A percentile compares a stretch with the other conserved stretches of the same genome.
phyloP scores from a whole-genome alignment of 2,797 vertebrate genomes.

The Mormyrus proboscirostris region DNA sequence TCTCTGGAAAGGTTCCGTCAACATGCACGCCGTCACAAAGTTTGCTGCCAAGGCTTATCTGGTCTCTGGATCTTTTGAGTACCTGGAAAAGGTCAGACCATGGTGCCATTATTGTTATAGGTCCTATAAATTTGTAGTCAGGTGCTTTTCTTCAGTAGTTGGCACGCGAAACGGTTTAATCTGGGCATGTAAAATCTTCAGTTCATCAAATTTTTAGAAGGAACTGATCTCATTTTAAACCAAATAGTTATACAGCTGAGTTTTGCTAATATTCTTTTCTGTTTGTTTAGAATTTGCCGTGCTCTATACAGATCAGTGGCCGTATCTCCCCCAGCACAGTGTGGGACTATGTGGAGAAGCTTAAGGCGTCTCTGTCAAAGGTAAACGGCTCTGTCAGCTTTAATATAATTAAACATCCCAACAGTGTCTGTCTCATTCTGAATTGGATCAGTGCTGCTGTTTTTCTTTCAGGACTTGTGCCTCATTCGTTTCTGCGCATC shows the following conservation, averaged over 20 bases:
- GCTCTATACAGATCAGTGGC: slow-evolving; percentile 92
- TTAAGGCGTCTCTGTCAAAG: slow-evolving; percentile 90
- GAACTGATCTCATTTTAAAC: neutral
- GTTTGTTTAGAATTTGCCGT: slow-evolving; percentile 81
- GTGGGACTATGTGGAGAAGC: slow-evolving; percentile 94
- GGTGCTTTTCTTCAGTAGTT: neutral
- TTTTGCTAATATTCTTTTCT: slow-evolving; percentile 8
- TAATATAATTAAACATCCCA: neutral
- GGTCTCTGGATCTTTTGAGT: slow-evolving; percentile 84
- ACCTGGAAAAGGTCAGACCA: slow-evolving; percentile 77
- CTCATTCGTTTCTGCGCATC: slow-evolving; percentile 94
- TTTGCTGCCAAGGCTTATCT: slow-evolving; percentile 93
- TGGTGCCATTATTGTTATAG: neutral
- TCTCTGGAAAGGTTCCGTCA: slow-evolving; percentile 96
- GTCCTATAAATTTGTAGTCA: neutral
- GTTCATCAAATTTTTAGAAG: neutral
- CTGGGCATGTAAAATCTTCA: neutral
- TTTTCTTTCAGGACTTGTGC: slow-evolving; percentile 78
- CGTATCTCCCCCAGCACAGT: slow-evolving; percentile 90
- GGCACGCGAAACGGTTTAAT: neutral
- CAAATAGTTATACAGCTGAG: neutral
- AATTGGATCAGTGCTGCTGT: slow-evolving; percentile 23
- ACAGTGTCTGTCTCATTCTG: neutral
- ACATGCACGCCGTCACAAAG: slow-evolving; percentile 92
- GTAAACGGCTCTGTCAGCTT: slow-evolving; percentile 49